Evolutionary conservation across 37 sponge, comb jelly and placozoan species (phyloP), one percentile per base, ranked within the genome.

Genomic region (Tethya wilhelma): DNA sequence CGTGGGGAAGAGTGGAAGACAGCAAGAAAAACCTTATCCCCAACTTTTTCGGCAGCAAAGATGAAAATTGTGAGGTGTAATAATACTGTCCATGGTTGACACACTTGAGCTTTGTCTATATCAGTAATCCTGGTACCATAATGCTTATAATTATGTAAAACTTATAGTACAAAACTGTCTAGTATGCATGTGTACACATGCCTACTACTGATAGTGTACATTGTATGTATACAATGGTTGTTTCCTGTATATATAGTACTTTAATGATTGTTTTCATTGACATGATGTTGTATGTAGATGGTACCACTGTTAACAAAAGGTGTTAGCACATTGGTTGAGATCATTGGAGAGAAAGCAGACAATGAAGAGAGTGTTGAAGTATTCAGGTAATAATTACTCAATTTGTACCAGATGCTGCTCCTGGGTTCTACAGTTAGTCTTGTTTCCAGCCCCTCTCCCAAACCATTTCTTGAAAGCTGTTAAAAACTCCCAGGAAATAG

Each of bases 1-100:
- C 69, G 74, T 30, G 90, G 69, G 23, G 84, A 83, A 4, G 9
- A 41, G 19, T 89, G 90, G 90, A 71, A 56, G 63, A 88, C 44
- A 41, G 43, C 69, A 44, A 58, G 89, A 49, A 68, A 44, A 29
- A 77, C 44, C 26, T 79, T 89, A 38, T 71, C 90, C 38, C 90
- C 90, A 28, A 79, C 79, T 7, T 89, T 89, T 62, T 77, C 84
- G 37, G 73, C 85, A 7, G 33, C 64, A 38, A 89, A 89, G 31
- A 79, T 89, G 79, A 89, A 78, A 67, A 23, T 74, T 69, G 88
- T 87, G 44, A 38, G 60, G 11, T 45, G 25, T 3, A 56, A 9
- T 49, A 49, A 49, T 9, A 49, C 14, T 49, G 14, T 49, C 53
- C 9, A n/a, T n/a, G n/a, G n/a, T 53, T 42, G 25, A 17, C 14